Conservation (phyloP, 2,113 vertebrate genomes). For the Dasyprocta punctata region DNA sequence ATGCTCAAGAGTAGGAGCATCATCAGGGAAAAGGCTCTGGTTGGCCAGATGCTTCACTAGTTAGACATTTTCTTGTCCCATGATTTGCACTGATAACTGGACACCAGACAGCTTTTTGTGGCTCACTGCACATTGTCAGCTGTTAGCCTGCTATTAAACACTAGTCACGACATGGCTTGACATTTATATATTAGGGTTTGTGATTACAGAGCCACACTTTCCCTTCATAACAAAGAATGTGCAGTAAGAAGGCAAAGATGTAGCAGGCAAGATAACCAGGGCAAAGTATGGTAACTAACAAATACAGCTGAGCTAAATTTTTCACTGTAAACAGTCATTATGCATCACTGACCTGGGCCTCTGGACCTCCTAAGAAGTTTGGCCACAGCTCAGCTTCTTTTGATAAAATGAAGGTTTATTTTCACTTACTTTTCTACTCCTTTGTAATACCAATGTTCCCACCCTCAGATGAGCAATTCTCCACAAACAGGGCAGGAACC, state of each 20-base stretch:
- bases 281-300: neutral
- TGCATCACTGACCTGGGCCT: neutral
- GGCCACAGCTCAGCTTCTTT: neutral
- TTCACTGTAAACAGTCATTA: constrained; percentile 15
- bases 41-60: neutral
- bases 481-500: neutral
- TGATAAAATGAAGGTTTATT: neutral
- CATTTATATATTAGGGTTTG: neutral
- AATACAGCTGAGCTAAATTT: neutral
- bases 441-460: constrained; percentile 7
- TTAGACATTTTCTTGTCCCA: neutral
- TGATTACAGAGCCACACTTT: neutral
- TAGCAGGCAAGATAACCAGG: neutral
- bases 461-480: neutral
- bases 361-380: neutral
- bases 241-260: neutral
- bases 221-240: constrained; percentile 20
- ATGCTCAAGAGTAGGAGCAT: neutral
- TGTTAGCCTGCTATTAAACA: neutral
- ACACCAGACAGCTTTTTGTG: neutral
- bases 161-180: neutral
- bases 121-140: neutral
- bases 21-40: neutral
- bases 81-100: neutral
- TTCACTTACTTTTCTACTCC: neutral